Base-by-base conservation (phyloP, 2,888 invertebrate species). In the Cephus rjabovi region DNA sequence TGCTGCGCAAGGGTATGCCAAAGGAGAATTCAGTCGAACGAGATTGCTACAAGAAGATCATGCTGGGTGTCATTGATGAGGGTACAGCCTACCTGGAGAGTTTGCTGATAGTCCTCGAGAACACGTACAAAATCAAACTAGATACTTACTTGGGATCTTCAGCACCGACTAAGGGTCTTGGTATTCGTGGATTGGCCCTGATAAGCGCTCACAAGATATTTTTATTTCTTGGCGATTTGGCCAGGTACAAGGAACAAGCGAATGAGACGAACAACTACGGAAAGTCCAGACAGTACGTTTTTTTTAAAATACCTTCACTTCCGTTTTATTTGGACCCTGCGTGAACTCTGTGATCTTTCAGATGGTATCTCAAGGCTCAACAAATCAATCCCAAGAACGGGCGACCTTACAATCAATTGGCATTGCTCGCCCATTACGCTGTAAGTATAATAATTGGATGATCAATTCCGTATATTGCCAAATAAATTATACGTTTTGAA, bases 341-440 rank as follows among this genome's bases (percentile, higher is more conserved):
- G 1, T 2, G 56, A 56, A 23, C 23, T 23, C 56, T 9, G 23
- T 23, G 23, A 35, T n/a, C 76, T 81, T 79, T 12, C 40, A 95
- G 96, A 87, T 98, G 96, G 95, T 99, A 99, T 90, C 95, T 97
- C 80, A 97, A 97, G 92, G 98, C 99, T 15, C 97, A 98, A 90
- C 96, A 96, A 92, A 95, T 98, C 71, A 97, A 98, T 92, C 98
- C 99, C 12, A 97, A 97, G 92, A 98, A 98, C 93, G 98, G 98
- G 76, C 94, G 97, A 83, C 98, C 98, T 0, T 99, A 98, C 90
- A 97, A 98, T 92, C 98, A 99, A 91, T 92, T 99, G 85, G 99
- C 98, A 34, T 94, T 99, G 85, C 93, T 99, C 88, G 97, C 98
- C 2, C 95, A 96, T 85, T 96, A 95, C 90, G 95, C 95, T 78